These are phyloP conservation scores for Leistus spinibarbis DNA, from an alignment of 2,888 invertebrate species.

Conservation along the genomic window DNA sequence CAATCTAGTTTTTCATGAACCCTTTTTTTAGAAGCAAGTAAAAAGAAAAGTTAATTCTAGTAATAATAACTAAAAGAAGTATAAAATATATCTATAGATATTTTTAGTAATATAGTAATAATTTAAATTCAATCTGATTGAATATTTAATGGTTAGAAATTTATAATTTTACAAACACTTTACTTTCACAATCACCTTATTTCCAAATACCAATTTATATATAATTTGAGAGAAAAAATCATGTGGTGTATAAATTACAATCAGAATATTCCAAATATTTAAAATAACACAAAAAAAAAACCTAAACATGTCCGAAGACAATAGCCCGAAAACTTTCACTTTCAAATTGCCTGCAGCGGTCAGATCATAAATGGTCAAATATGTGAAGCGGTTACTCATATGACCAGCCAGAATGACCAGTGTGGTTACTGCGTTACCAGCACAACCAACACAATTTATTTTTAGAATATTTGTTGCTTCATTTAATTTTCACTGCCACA, in stretches of 20 bases:
- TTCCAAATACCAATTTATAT: background rate
- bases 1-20: too few relatives aligned
- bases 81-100: too few relatives aligned
- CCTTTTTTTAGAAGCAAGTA: too few relatives aligned
- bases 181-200: too few relatives aligned
- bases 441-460: conserved; percentile 18
- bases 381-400: background rate
- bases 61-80: too few relatives aligned
- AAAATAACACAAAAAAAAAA: background rate
- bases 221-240: background rate
- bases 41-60: too few relatives aligned
- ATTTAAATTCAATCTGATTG: too few relatives aligned
- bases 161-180: too few relatives aligned
- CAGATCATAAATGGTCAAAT: background rate
- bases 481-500: background rate
- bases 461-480: conserved; percentile 11
- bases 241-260: background rate
- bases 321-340: background rate
- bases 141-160: too few relatives aligned
- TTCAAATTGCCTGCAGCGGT: background rate
- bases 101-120: too few relatives aligned
- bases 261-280: background rate
- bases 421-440: background rate
- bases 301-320: too few relatives aligned
- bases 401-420: background rate